Evolutionary conservation across 92 coral and sea anemone species (phyloP).

Genomic region (Porites cylindrica): DNA sequence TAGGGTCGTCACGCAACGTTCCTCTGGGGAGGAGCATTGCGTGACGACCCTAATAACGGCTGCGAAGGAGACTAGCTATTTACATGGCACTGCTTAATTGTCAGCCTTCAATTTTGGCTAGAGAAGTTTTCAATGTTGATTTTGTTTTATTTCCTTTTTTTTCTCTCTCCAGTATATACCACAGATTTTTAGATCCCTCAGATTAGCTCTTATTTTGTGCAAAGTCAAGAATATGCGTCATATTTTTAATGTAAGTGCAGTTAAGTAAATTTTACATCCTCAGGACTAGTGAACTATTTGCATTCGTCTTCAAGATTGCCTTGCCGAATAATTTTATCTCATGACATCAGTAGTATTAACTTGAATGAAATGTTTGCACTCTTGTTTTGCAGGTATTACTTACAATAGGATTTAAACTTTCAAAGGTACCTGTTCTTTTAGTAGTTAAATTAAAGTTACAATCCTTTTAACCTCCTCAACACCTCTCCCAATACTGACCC

Average conservation of each 20-base stretch:
- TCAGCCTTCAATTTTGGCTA: too few relatives aligned
- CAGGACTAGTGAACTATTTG: not conserved
- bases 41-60: too few relatives aligned
- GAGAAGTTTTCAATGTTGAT: too few relatives aligned
- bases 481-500: not conserved
- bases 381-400: constrained; percentile 63
- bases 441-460: not conserved
- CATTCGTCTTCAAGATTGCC: not conserved
- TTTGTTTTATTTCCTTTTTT: not conserved
- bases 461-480: not conserved
- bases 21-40: too few relatives aligned
- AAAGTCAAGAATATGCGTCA: constrained; percentile 91
- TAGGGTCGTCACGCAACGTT: too few relatives aligned
- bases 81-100: too few relatives aligned
- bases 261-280: not conserved
- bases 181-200: constrained; percentile 80
- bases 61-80: too few relatives aligned
- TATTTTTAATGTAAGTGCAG: constrained; percentile 81
- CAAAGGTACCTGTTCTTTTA: constrained; percentile 54
- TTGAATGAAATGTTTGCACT: constrained; percentile 46
- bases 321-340: not conserved
- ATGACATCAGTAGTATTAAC: not conserved
- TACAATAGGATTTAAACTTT: constrained; percentile 76
- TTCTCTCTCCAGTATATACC: constrained; percentile 74
- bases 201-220: constrained; percentile 84